phyloP scores from a whole-genome alignment of 2,113 vertebrate genomes.

The Agapornis roseicollis region DNA sequence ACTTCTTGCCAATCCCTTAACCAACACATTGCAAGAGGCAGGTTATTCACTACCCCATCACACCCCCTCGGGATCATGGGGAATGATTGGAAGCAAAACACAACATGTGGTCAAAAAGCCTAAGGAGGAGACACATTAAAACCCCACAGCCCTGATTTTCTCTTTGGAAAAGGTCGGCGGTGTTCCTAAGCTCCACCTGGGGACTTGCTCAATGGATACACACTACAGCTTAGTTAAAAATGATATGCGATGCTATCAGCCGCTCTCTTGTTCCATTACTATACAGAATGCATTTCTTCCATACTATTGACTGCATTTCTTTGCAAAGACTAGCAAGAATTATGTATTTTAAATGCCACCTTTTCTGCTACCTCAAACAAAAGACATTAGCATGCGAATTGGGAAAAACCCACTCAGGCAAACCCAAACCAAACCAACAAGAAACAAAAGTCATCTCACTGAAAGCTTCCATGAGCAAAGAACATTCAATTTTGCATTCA shows the following conservation, averaged over 20 bases:
- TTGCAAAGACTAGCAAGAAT: neutral
- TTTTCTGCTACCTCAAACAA: neutral
- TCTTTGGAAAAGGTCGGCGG: neutral
- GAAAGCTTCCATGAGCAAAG: neutral
- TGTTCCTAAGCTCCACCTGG: neutral
- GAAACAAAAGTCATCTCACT: neutral
- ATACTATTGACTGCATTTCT: neutral
- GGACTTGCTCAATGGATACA: neutral
- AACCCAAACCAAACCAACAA: neutral
- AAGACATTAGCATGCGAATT: neutral
- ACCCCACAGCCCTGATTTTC: neutral
- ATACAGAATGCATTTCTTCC: neutral
- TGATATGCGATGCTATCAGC: neutral
- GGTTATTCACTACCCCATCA: neutral
- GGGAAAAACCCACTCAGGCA: neutral
- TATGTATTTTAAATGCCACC: neutral
- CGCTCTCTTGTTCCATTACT: neutral
- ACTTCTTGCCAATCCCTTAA: neutral
- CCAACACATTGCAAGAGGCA: rapidly evolving
- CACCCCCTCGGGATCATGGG: neutral
- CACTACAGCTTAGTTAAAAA: neutral
- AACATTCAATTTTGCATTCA: neutral
- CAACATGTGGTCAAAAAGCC: neutral
- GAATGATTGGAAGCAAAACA: neutral
- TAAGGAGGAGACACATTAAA: neutral